A percentile compares a stretch with the other conserved stretches of the same genome.
Conservation (phyloP, 2,797 vertebrate species). For the Acanthopagrus latus region DNA sequence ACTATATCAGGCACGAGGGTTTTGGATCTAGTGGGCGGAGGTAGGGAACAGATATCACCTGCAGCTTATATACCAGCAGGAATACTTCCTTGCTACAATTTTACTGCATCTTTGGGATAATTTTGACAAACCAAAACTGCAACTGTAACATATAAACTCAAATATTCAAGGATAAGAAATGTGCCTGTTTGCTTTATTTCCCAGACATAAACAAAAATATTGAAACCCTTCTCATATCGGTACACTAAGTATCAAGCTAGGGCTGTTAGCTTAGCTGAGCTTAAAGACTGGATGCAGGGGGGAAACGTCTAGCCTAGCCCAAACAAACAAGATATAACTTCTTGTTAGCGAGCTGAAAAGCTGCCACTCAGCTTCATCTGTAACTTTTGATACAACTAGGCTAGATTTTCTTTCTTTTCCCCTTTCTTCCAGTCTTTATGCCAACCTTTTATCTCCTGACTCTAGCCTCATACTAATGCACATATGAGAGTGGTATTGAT, state of each 20-base stretch:
- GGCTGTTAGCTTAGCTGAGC: not conserved
- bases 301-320: not conserved
- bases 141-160: not conserved
- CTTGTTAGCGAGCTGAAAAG: not conserved
- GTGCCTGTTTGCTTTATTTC: not conserved
- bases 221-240: not conserved
- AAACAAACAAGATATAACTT: not conserved
- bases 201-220: not conserved
- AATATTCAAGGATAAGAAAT: not conserved
- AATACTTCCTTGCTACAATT: not conserved
- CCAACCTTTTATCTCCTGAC: not conserved
- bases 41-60: conserved; percentile 25
- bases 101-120: not conserved
- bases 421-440: not conserved
- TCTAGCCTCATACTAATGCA: not conserved
- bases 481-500: not conserved
- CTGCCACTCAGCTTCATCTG: not conserved
- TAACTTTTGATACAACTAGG: not conserved
- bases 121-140: not conserved
- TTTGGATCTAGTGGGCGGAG: conserved; percentile 24
- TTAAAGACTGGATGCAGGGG: not conserved
- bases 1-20: conserved; percentile 5
- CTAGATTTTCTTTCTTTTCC: not conserved
- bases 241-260: not conserved
- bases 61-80: conserved; percentile 8